phyloP scores from a whole-genome alignment of 2,113 vertebrate species.

The Actinemys pallida region DNA sequence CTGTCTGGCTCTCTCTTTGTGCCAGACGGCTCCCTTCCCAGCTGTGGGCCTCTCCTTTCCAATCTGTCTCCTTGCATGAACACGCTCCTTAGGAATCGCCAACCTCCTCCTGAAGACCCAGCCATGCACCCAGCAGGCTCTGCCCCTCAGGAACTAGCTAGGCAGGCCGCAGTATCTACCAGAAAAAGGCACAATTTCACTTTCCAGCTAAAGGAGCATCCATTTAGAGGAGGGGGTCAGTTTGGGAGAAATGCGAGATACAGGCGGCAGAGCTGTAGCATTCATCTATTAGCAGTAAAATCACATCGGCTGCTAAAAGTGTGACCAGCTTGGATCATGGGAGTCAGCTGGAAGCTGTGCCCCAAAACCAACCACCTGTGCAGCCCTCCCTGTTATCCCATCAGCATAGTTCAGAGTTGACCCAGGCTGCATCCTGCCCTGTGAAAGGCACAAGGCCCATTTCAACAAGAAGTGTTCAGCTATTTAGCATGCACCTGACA shows the following conservation, averaged over 20 bases:
- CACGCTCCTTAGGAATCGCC: accelerated
- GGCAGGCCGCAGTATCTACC: not conserved
- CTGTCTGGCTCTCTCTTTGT: not conserved
- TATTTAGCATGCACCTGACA: accelerated
- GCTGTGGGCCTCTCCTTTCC: not conserved
- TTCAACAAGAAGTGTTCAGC: not conserved
- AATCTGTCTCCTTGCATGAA: not conserved
- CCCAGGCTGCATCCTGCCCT: not conserved
- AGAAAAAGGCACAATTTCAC: not conserved
- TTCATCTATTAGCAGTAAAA: not conserved
- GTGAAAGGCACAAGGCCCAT: not conserved
- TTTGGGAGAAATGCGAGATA: not conserved
- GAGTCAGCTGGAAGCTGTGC: not conserved
- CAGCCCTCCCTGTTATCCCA: not conserved
- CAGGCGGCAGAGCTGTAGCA: not conserved
- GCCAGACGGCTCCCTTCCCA: not conserved
- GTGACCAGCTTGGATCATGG: not conserved
- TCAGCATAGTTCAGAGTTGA: not conserved
- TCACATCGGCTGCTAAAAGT: not conserved
- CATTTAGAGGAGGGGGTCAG: not conserved
- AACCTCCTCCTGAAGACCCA: not conserved
- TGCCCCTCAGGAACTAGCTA: not conserved
- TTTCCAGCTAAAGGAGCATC: not conserved
- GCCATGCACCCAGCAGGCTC: not conserved
- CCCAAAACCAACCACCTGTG: not conserved